Percentiles rank a stretch among this genome's conserved stretches.
These are phyloP conservation scores for Bolborhynchus lineola DNA, from an alignment of 2,113 vertebrate genomes.

Conservation along the genomic window DNA sequence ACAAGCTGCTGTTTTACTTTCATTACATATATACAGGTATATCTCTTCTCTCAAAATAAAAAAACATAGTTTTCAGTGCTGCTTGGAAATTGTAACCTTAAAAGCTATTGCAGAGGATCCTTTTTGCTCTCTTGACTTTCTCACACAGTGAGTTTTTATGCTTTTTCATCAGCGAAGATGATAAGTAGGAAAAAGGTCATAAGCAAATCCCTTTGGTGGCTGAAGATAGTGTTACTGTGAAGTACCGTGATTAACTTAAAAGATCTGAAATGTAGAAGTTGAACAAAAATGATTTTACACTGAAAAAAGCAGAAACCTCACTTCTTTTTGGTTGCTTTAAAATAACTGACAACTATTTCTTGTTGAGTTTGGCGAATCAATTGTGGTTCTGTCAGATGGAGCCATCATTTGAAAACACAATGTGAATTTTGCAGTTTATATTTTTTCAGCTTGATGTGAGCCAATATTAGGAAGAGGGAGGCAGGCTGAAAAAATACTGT, in stretches of 20 bases:
- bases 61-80: not conserved
- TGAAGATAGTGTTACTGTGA: not conserved
- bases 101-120: not conserved
- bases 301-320: not conserved
- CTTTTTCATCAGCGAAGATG: not conserved
- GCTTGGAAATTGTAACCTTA: not conserved
- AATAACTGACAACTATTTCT: not conserved
- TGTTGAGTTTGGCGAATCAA: not conserved
- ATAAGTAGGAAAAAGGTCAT: slow-evolving; percentile 64
- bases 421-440: not conserved
- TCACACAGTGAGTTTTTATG: not conserved
- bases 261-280: not conserved
- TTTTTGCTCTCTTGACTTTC: not conserved
- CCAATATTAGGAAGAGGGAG: not conserved
- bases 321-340: not conserved
- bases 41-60: not conserved
- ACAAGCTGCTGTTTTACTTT: not conserved
- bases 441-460: not conserved
- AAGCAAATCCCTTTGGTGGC: not conserved
- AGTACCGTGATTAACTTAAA: not conserved
- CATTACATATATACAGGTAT: not conserved
- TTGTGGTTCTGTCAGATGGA: not conserved
- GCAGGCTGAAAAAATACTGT: not conserved
- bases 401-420: not conserved
- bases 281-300: not conserved